These are phyloP conservation scores for Onychomys arenicola DNA, from an alignment of 2,797 vertebrate genomes.

Conservation along the genomic window DNA sequence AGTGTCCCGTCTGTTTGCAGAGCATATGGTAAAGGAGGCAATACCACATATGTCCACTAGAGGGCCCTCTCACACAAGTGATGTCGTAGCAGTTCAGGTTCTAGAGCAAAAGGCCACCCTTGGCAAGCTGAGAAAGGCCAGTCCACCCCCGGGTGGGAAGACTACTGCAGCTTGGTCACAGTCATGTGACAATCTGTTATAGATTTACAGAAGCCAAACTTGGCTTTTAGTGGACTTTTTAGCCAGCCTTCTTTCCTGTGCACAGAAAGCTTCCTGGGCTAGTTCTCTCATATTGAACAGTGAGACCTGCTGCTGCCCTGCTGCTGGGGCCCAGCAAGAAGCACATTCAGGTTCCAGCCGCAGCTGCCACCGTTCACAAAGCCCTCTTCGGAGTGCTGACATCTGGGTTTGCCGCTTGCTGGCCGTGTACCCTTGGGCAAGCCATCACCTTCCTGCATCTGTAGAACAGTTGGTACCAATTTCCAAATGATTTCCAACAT, in stretches of 20 bases:
- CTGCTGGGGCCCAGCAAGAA: neutral
- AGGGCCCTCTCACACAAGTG: slow-evolving; percentile 47
- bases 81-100: fast-evolving
- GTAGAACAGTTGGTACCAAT: neutral
- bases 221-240: neutral
- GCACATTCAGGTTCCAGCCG: neutral
- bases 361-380: neutral
- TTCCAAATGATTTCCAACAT: neutral
- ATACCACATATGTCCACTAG: slow-evolving; percentile 32
- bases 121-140: fast-evolving
- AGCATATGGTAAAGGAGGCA: fast-evolving
- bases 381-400: neutral
- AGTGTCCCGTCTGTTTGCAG: neutral
- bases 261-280: neutral
- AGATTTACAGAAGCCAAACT: neutral
- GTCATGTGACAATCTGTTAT: neutral
- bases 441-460: neutral
- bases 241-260: neutral
- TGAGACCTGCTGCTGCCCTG: too few relatives aligned
- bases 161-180: neutral
- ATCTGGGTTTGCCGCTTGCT: neutral
- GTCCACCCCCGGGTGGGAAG: neutral
- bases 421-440: neutral
- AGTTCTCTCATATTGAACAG: neutral
- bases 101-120: neutral